Percentiles rank a stretch among this genome's conserved stretches.
Conservation (phyloP, 2,797 vertebrate genomes). For the Poeciliopsis paucimaculata region DNA sequence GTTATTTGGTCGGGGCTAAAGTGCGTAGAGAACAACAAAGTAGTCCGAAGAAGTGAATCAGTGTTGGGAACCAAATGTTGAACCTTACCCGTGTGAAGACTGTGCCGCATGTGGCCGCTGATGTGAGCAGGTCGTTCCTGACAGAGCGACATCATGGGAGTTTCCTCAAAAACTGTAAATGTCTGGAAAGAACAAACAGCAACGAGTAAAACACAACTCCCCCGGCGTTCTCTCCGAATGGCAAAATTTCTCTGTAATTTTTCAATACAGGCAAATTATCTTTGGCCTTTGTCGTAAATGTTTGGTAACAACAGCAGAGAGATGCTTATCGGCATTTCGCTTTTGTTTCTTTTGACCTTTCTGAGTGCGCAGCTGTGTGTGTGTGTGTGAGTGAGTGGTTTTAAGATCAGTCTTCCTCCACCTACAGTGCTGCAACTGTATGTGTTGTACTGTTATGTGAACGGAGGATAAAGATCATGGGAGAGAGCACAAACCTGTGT, state of each 20-base stretch:
- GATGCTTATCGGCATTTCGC: background rate
- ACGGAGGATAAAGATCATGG: conserved; percentile 20
- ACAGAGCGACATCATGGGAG: conserved; percentile 22
- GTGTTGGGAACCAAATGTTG: background rate
- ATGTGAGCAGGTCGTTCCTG: conserved; percentile 28
- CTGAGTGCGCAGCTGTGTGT: background rate
- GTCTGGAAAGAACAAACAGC: conserved; percentile 44
- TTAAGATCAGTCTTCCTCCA: background rate
- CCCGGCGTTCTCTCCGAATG: background rate
- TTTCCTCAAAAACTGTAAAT: conserved; percentile 34
- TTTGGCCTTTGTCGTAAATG: background rate
- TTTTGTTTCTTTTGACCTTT: conserved; percentile 13
- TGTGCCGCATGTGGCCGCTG: conserved; percentile 10
- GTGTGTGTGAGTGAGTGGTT: no score
- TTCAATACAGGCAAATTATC: background rate
- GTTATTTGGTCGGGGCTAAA: background rate
- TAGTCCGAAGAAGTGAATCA: background rate
- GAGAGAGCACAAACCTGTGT: conserved; percentile 64
- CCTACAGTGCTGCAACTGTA: conserved; percentile 12
- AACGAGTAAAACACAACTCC: background rate
- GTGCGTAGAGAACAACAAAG: background rate
- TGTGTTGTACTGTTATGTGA: conserved; percentile 12
- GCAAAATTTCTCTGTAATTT: conserved; percentile 8
- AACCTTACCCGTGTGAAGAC: conserved; percentile 52
- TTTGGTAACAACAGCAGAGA: background rate